phyloP scores from a whole-genome alignment of 2,888 invertebrate species.

The Teleogryllus oceanicus region DNA sequence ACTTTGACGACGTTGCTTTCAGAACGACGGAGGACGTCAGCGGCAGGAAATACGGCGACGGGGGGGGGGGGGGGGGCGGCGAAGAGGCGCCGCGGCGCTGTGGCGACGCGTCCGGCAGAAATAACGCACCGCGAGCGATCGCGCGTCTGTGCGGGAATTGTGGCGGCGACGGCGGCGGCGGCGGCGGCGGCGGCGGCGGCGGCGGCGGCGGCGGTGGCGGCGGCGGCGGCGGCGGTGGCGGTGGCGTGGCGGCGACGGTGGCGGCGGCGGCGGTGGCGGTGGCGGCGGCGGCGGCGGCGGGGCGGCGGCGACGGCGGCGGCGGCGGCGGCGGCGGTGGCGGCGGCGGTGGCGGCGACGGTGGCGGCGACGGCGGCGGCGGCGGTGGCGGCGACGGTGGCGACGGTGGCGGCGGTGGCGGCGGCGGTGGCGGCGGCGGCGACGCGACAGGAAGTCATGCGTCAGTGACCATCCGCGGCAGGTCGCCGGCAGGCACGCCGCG shows the following conservation, averaged over 20 bases:
- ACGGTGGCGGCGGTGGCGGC: too few species aligned
- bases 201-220: not conserved
- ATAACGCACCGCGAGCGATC: not conserved
- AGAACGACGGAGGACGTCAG: too few species aligned
- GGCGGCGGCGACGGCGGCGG: too few species aligned
- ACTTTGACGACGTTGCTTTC: too few species aligned
- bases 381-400: too few species aligned
- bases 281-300: not conserved
- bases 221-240: not conserved
- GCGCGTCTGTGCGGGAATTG: not conserved
- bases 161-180: not conserved
- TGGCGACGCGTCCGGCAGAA: not conserved
- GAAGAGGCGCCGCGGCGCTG: not conserved
- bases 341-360: too few species aligned
- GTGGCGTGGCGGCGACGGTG: too few species aligned
- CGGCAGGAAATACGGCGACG: too few species aligned
- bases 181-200: not conserved
- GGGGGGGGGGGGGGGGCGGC: too few species aligned
- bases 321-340: too few species aligned
- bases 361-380: too few species aligned
- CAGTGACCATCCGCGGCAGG: not conserved
- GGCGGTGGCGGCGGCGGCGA: not conserved
- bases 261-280: not conserved
- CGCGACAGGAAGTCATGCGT: not conserved
- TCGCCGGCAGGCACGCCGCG: not conserved